Conservation (phyloP, 2,797 vertebrate species). For the Rhinophrynus dorsalis region DNA sequence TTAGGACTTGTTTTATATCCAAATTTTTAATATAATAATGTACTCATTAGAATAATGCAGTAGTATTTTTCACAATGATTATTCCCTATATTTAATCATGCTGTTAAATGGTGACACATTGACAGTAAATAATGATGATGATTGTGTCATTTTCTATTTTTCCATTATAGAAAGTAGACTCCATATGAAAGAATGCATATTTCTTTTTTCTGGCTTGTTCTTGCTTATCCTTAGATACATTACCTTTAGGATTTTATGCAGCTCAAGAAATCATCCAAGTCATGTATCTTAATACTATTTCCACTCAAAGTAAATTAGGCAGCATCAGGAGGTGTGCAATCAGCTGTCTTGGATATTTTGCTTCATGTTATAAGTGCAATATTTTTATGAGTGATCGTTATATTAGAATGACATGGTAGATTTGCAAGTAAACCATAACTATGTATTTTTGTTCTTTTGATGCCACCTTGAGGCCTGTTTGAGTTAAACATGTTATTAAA, state of each 20-base stretch:
- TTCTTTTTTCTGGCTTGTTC: too few relatives aligned
- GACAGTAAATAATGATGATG: too few relatives aligned
- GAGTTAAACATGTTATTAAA: too few relatives aligned
- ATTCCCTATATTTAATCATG: too few relatives aligned
- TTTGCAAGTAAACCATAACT: background rate
- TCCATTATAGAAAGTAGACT: too few relatives aligned
- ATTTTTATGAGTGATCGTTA: slow-evolving; percentile 22
- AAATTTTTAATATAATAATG: too few relatives aligned
- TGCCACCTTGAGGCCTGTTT: slow-evolving; percentile 32
- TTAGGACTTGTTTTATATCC: too few relatives aligned
- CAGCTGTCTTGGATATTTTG: slow-evolving; percentile 24
- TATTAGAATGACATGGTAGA: background rate
- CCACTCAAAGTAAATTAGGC: slow-evolving; percentile 25
- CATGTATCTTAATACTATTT: slow-evolving; percentile 34
- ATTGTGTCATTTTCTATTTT: too few relatives aligned
- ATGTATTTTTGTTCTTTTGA: slow-evolving; percentile 22
- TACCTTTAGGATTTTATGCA: background rate
- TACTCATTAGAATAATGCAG: too few relatives aligned
- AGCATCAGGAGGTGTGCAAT: slow-evolving; percentile 27
- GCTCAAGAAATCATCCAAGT: slow-evolving; percentile 18
- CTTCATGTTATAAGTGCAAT: slow-evolving; percentile 27
- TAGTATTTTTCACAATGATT: too few relatives aligned
- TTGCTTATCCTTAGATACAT: background rate
- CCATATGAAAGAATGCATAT: too few relatives aligned
- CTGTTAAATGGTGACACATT: too few relatives aligned